Base-by-base conservation (phyloP, 2,113 vertebrate species). In the Parus major region DNA sequence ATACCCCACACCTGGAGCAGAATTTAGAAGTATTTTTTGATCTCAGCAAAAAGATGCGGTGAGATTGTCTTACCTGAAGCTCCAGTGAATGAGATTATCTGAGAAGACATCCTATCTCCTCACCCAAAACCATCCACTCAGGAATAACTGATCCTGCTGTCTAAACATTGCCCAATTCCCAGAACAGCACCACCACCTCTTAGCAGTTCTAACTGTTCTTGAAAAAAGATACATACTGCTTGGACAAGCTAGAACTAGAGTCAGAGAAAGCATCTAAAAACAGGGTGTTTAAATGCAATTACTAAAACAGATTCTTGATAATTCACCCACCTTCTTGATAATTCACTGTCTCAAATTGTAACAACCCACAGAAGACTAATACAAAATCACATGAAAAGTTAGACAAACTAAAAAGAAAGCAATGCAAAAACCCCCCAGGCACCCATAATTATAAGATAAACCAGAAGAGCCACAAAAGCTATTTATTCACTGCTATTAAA, bases 11-110 rank as follows among this genome's bases (percentile, higher is more conserved):
- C 31, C 31, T 42, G 15, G 8, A 59, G 8, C 65, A 59, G 8
- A 7, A 68, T 16, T 69, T 59, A 16, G 12, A 59, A 49, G 12
- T 6, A 5, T 15, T 44, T 79, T 49, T 64, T 18, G 15, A 35
- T 65, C 50, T 55, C 28, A 41, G 46, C 16, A 70, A n/a, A 65
- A 36, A 56, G 0, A 22, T 0, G 2, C 0, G 4, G 47, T 39
- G 23, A 66, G 21, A 47, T 28, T 47, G 29, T 50, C 47, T 31
- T 61, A 68, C 42, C 82, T 19, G 60, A 60, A 86, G 56, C 41
- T 55, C 11, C 1, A 2, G 22, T 28, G 29, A 64, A 29, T 23
- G 15, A 41, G 61, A 14, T 33, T 24, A 66, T 7, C 11, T 11
- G 52, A 88, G 39, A 52, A 77, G 14, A 39, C 5, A 39, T 39